Percentiles rank a stretch among this genome's conserved stretches.
Evolutionary conservation across 2,113 vertebrate genomes (phyloP).

Genomic region (Oxyruncus cristatus): DNA sequence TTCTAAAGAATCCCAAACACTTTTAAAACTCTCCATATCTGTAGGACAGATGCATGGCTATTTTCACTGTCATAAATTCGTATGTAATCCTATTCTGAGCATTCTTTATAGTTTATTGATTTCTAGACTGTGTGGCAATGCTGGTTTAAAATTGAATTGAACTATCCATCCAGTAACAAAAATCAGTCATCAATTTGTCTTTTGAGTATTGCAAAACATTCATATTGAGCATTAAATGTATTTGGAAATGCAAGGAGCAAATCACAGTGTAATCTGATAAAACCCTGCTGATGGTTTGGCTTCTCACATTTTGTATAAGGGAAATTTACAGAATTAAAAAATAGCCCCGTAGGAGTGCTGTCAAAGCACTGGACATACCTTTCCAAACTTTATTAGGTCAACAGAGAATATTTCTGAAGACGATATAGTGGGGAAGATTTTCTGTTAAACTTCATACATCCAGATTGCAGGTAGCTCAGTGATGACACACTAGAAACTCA

Average conservation of each 20-base stretch:
- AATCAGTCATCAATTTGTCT: not conserved
- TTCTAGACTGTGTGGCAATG: not conserved
- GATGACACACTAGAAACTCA: not conserved
- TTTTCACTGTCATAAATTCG: not conserved
- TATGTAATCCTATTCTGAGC: not conserved
- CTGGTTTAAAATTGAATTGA: not conserved
- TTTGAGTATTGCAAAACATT: not conserved
- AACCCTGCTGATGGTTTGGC: not conserved
- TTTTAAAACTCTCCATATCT: not conserved
- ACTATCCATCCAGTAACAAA: not conserved
- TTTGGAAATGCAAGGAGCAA: not conserved
- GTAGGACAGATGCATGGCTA: not conserved
- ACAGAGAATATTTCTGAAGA: not conserved
- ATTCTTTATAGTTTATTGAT: not conserved
- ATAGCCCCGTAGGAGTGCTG: fast-evolving
- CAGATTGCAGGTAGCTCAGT: not conserved
- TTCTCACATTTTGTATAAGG: not conserved
- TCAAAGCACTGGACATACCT: not conserved
- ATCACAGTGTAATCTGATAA: not conserved
- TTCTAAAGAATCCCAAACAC: not conserved
- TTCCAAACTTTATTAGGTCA: not conserved
- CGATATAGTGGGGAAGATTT: not conserved
- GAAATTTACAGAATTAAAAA: not conserved
- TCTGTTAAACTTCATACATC: not conserved
- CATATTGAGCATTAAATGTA: not conserved